phyloP scores from a whole-genome alignment of 1,140 invertebrate genomes.

The Pogonomyrmex californicus region DNA sequence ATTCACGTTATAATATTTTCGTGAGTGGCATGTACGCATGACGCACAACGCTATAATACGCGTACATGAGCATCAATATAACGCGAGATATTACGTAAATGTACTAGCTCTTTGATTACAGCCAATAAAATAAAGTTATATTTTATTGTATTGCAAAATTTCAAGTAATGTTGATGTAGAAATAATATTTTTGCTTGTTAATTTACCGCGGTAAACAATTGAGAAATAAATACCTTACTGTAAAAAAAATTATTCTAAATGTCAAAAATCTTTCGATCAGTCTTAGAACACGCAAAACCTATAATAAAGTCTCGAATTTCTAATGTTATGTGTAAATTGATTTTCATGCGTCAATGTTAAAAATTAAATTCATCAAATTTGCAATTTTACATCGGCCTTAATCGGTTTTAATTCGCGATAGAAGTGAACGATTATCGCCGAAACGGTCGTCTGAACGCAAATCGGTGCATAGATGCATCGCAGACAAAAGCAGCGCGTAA shows the following conservation, averaged over 20 bases:
- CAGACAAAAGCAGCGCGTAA: slow-evolving; percentile 60
- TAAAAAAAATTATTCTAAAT: background rate
- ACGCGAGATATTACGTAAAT: slow-evolving; percentile 53
- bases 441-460: background rate
- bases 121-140: slow-evolving; percentile 45
- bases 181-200: slow-evolving; percentile 52
- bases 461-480: slow-evolving; percentile 7
- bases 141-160: slow-evolving; percentile 48
- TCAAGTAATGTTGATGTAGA: slow-evolving; percentile 31
- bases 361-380: slow-evolving; percentile 34
- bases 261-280: background rate
- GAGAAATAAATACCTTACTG: slow-evolving; percentile 27
- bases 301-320: background rate
- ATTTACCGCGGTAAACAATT: slow-evolving; percentile 20
- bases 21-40: background rate
- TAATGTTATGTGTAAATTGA: slow-evolving; percentile 16
- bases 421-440: background rate
- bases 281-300: background rate
- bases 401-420: slow-evolving; percentile 7
- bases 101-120: slow-evolving; percentile 28
- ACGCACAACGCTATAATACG: slow-evolving; percentile 2
- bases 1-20: slow-evolving; percentile 46
- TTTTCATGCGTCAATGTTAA: background rate
- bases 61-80: slow-evolving; percentile 37
- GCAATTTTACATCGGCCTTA: background rate